Conservation (phyloP, 2,113 vertebrate species). For the Mormyrus iriodes region DNA sequence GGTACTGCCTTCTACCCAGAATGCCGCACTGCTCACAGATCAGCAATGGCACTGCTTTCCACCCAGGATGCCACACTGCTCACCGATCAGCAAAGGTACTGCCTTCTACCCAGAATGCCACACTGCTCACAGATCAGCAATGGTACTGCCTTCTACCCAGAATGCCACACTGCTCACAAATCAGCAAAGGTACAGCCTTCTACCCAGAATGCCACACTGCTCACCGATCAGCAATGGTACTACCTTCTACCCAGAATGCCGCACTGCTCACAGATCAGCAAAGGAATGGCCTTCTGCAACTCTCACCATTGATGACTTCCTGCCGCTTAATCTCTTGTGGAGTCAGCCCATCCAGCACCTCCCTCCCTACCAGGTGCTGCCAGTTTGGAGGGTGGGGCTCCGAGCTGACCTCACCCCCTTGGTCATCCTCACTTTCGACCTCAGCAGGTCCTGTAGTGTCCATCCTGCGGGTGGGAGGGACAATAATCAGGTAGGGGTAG, state of each 20-base stretch:
- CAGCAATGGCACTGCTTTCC: too few relatives aligned
- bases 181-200: neutral
- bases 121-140: conserved; percentile 50
- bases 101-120: neutral
- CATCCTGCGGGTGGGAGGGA: conserved; percentile 52
- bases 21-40: too few relatives aligned
- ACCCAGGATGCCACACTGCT: neutral
- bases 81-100: neutral
- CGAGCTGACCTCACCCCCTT: conserved; percentile 67
- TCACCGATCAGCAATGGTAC: neutral
- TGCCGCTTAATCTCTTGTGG: conserved; percentile 89
- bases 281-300: neutral
- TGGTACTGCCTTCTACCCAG: neutral
- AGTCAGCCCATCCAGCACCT: conserved; percentile 71
- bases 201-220: neutral
- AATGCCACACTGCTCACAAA: neutral
- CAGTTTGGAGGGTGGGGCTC: conserved; percentile 84
- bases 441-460: conserved; percentile 73
- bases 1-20: too few relatives aligned
- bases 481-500: neutral
- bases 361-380: conserved; percentile 86
- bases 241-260: neutral
- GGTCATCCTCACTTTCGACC: conserved; percentile 86
- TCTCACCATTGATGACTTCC: conserved; percentile 92
- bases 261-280: neutral